Percentiles rank a stretch among this genome's conserved stretches.
phyloP scores from a whole-genome alignment of 2,888 invertebrate genomes.

The Cryptophagus acutangulus region DNA sequence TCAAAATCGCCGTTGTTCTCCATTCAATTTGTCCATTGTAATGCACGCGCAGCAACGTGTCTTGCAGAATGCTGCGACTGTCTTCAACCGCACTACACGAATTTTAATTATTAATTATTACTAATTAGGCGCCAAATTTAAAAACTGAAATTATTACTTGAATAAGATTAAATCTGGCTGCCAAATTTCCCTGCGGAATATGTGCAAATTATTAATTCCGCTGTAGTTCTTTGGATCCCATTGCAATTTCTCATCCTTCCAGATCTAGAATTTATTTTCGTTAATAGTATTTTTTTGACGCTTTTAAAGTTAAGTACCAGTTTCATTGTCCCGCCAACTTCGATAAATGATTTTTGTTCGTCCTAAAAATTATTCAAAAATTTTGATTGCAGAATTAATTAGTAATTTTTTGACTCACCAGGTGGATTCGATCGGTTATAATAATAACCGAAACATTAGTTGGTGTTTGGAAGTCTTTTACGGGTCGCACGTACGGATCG shows the following conservation, averaged over 20 bases:
- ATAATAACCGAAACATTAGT: constrained; percentile 36
- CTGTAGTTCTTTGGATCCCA: constrained; percentile 59
- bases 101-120: constrained; percentile 3
- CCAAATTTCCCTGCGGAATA: constrained; percentile 58
- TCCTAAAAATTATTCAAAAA: constrained; percentile 31
- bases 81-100: constrained; percentile 39
- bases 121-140: background rate
- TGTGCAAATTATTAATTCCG: constrained; percentile 49
- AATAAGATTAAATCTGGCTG: constrained; percentile 52
- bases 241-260: constrained; percentile 58
- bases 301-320: constrained; percentile 42
- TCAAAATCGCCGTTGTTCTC: constrained; percentile 37
- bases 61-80: constrained; percentile 33
- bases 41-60: constrained; percentile 35
- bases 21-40: constrained; percentile 41
- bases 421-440: constrained; percentile 30
- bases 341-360: constrained; percentile 37
- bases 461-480: constrained; percentile 27
- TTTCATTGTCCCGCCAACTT: constrained; percentile 43
- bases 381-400: constrained; percentile 1
- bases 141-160: constrained; percentile 37
- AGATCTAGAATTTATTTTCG: constrained; percentile 49
- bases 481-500: constrained; percentile 46
- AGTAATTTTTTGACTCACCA: constrained; percentile 37
- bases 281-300: constrained; percentile 1